Base-by-base conservation (phyloP, 2,888 invertebrate species). In the Drosophila affinis region DNA sequence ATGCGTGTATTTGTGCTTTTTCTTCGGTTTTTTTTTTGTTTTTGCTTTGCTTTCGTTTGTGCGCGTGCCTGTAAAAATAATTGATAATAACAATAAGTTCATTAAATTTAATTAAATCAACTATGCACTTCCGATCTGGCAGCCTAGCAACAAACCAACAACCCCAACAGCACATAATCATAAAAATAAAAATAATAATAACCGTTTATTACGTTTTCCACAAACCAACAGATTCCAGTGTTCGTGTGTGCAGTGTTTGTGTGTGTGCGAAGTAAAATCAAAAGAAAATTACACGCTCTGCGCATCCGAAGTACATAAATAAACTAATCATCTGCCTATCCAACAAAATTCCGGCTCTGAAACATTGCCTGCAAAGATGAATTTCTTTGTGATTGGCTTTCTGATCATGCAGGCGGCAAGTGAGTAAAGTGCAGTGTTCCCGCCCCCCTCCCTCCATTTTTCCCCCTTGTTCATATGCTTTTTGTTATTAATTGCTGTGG, bases 351-450 rank as follows among this genome's bases (percentile, higher is more conserved):
- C 53, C 48, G 59, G 54, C 56, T 45, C 61, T 56, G 54, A 63
- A 46, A 53, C 61, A 61, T 21, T 21, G 21, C 48, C 61, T 53
- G 46, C 58, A 59, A 88, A 85, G 78, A 90, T 90, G 90, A 89
- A 90, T 78, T 91, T 91, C 76, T 84, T 90, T 77, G 84, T 90
- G 63, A 91, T 90, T 77, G 91, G 91, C 78, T 85, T 91, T 79
- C 70, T 90, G 75, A 90, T 90, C 77, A 90, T 90, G 91, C 90
- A 90, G 78, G 90, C 90, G 65, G 91, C 90, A 85, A 89, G 90
- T 90, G 76, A 90, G 90, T 87, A 72, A 59, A 70, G 6, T 76
- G 60, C 62, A 64, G 46, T 39, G 39, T n/a, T 79, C 32, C 2
- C 7, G 6, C 6, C 18, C 18, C 2, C 1, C 1, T 7, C 27